Conservation (phyloP, 2,113 vertebrate genomes). For the Menidia beryllina region DNA sequence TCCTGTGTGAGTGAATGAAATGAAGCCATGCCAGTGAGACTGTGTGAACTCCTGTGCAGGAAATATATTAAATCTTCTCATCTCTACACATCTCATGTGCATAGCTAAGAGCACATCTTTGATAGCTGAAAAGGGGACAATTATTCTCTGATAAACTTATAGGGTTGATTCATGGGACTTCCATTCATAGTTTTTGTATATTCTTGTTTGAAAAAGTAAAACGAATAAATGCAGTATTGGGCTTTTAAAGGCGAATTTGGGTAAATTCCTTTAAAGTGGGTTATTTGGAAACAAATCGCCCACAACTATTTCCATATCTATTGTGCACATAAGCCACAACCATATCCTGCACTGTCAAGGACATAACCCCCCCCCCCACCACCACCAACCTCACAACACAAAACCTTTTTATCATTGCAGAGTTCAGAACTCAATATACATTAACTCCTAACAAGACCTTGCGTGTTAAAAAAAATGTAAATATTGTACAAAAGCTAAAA, state of each 20-base stretch:
- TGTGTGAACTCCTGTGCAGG: background rate
- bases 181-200: no score
- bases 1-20: background rate
- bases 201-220: no score
- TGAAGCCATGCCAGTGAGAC: background rate
- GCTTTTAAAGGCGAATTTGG: no score
- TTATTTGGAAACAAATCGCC: no score
- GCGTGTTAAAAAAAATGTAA: slow-evolving; percentile 36
- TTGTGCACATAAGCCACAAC: no score
- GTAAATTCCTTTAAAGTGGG: no score
- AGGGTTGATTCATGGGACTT: no score
- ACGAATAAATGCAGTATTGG: no score
- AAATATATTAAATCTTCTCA: slow-evolving; percentile 7
- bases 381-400: background rate
- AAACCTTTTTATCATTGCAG: background rate
- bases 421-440: slow-evolving; percentile 22
- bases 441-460: slow-evolving; percentile 24
- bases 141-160: background rate
- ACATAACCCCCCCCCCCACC: no score
- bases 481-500: slow-evolving; percentile 35
- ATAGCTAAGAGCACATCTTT: background rate
- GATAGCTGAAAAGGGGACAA: background rate
- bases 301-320: no score
- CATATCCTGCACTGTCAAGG: no score
- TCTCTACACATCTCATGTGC: slow-evolving; percentile 9